Percentiles rank a stretch among this genome's conserved stretches.
phyloP scores from a whole-genome alignment of 2,888 invertebrate genomes.

The Creontiades dilutus region DNA sequence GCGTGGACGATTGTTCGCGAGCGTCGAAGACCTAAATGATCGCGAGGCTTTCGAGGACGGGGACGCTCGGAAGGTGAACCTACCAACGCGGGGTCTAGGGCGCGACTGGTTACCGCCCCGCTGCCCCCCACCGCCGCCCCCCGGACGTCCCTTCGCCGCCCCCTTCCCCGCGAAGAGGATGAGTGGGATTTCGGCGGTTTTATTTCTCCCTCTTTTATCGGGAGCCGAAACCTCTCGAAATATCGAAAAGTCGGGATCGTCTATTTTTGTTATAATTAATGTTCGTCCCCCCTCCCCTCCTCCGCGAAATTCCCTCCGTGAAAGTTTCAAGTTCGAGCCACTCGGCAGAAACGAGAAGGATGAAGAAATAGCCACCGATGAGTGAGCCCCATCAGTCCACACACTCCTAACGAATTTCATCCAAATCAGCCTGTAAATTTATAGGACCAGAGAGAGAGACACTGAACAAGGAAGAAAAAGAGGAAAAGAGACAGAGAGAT shows the following conservation, averaged over 20 bases:
- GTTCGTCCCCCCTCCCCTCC: too few relatives aligned
- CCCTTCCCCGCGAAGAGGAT: neutral
- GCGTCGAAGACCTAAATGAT: neutral
- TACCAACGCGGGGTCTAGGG: conserved; percentile 58
- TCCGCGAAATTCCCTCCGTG: too few relatives aligned
- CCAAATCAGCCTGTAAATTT: too few relatives aligned
- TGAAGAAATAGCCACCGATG: too few relatives aligned
- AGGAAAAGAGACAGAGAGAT: too few relatives aligned
- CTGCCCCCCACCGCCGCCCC: conserved; percentile 31
- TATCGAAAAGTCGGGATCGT: neutral
- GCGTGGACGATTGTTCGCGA: neutral
- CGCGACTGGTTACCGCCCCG: conserved; percentile 66
- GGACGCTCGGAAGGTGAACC: conserved; percentile 12
- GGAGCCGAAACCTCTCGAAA: neutral
- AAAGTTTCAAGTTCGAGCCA: too few relatives aligned
- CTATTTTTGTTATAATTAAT: too few relatives aligned
- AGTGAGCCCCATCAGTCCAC: too few relatives aligned
- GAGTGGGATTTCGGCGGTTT: neutral
- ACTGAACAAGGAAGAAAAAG: too few relatives aligned
- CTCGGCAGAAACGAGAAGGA: too few relatives aligned
- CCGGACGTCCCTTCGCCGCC: neutral
- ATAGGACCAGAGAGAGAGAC: too few relatives aligned
- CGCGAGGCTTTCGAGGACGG: neutral
- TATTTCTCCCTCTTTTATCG: neutral
- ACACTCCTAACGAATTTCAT: too few relatives aligned